Percentiles rank a stretch among this genome's conserved stretches.
These are phyloP conservation scores for Cephus runcator DNA, from an alignment of 2,888 invertebrate genomes.

Conservation along the genomic window DNA sequence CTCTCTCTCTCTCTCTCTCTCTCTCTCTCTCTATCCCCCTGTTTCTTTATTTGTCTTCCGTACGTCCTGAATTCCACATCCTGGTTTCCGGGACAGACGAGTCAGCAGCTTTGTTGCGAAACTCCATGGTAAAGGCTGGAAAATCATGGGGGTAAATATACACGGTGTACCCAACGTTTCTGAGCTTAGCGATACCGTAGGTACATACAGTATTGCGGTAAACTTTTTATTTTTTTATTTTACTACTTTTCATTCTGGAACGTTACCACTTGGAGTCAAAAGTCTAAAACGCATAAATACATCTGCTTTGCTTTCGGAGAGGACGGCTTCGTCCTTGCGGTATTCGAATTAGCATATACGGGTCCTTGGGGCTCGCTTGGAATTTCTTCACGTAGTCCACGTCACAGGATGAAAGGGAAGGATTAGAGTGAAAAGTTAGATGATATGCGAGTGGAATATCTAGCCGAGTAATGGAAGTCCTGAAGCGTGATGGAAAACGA, in stretches of 20 bases:
- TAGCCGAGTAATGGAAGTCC: background rate
- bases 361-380: background rate
- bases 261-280: background rate
- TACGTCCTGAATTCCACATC: background rate
- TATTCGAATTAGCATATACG: background rate
- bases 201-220: background rate
- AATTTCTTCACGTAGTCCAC: background rate
- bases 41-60: background rate
- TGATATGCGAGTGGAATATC: background rate
- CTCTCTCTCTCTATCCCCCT: too few relatives aligned
- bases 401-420: constrained; percentile 5
- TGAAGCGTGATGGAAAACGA: background rate
- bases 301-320: background rate
- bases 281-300: background rate
- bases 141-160: background rate
- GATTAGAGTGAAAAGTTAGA: constrained; percentile 15
- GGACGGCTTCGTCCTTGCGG: background rate
- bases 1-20: too few relatives aligned
- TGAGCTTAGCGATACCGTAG: background rate
- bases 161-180: background rate
- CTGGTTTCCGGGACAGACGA: background rate
- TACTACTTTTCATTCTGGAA: background rate
- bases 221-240: background rate
- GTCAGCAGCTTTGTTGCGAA: background rate
- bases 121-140: background rate